These are phyloP conservation scores for Mola mola DNA, from an alignment of 2,113 vertebrate genomes.

Conservation along the genomic window DNA sequence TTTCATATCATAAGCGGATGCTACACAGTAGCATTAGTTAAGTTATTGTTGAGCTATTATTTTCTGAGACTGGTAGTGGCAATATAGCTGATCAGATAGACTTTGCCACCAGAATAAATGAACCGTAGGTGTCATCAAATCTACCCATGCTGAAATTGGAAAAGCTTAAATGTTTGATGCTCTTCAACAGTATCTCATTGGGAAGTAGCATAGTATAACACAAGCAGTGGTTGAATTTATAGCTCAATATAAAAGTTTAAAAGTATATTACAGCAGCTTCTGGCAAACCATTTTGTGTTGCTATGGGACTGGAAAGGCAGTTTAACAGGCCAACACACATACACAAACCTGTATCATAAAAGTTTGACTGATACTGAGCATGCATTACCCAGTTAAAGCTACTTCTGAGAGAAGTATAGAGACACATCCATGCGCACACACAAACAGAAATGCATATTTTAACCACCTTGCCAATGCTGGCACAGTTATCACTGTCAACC, in stretches of 20 bases:
- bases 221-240: constrained; percentile 17
- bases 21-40: too few relatives aligned
- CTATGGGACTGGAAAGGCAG: constrained; percentile 3
- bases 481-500: constrained; percentile 63
- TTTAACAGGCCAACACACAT: constrained; percentile 38
- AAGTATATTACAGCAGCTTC: constrained; percentile 31
- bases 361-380: constrained; percentile 24
- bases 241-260: constrained; percentile 27
- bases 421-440: constrained; percentile 28
- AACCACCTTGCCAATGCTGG: constrained; percentile 57
- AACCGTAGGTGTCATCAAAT: too few relatives aligned
- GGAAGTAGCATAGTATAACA: too few relatives aligned
- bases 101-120: too few relatives aligned
- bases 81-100: too few relatives aligned
- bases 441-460: constrained; percentile 63
- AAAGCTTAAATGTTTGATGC: too few relatives aligned
- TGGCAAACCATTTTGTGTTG: constrained; percentile 31
- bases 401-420: constrained; percentile 34
- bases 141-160: too few relatives aligned
- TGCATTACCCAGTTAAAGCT: constrained; percentile 30
- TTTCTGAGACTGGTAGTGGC: too few relatives aligned
- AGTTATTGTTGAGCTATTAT: too few relatives aligned
- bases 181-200: too few relatives aligned
- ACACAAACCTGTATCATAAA: constrained; percentile 18
- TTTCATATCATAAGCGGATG: too few relatives aligned